phyloP scores from a whole-genome alignment of 2,113 vertebrate species.

The Eulemur macaco region DNA sequence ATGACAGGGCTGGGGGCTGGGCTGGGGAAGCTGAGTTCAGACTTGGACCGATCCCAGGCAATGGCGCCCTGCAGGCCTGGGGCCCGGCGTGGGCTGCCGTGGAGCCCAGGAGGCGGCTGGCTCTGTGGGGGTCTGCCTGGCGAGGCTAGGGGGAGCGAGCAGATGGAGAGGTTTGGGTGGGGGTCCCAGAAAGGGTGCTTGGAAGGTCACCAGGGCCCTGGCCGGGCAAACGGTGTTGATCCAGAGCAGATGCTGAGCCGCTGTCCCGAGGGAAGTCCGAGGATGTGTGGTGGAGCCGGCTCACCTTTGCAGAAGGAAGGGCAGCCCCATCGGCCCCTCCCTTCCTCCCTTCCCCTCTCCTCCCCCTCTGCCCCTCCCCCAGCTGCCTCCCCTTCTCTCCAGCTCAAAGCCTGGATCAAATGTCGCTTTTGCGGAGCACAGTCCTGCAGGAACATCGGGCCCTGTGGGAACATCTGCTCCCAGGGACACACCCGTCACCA shows the following conservation, averaged over 20 bases:
- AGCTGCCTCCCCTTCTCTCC: background rate
- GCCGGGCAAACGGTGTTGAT: background rate
- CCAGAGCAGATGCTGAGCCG: fast-evolving
- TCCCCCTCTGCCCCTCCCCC: background rate
- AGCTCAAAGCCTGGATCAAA: background rate
- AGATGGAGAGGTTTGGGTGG: background rate
- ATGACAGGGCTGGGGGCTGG: background rate
- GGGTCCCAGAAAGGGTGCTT: background rate
- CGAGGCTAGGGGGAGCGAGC: background rate
- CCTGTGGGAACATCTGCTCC: fast-evolving
- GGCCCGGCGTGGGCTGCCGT: background rate
- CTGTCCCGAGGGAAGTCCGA: fast-evolving
- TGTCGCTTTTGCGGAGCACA: too few relatives aligned
- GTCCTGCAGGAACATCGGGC: background rate
- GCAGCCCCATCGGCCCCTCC: background rate
- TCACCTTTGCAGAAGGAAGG: background rate
- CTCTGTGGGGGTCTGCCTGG: background rate
- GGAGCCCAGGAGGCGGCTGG: background rate
- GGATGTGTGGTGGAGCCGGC: background rate
- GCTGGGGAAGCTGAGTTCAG: background rate
- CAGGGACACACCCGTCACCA: background rate
- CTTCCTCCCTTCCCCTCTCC: background rate
- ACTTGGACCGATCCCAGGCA: background rate
- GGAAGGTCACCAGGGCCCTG: background rate
- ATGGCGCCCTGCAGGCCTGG: too few relatives aligned